Base-by-base conservation (phyloP, 2,888 invertebrate genomes). In the Diloba caeruleocephala region DNA sequence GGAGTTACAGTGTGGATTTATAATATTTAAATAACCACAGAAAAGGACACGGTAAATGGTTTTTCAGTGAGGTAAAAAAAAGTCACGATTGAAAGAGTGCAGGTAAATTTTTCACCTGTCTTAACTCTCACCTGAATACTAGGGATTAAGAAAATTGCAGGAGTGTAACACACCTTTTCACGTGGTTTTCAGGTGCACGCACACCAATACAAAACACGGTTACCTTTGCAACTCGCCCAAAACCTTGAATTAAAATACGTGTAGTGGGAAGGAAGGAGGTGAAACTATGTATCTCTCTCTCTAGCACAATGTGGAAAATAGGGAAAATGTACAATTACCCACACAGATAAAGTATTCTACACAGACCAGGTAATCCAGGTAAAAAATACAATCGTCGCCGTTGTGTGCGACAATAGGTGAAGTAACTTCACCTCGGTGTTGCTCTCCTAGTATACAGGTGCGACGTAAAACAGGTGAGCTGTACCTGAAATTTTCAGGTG, bases 81-180 rank as follows among this genome's bases (percentile, higher is more conserved):
- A 17, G n/a, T 62, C 41, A 63, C 63, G 29, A 42, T 49, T 66
- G 74, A 79, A 55, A 79, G 71, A 69, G 69, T 70, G 37, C 48
- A 85, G 83, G 86, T 85, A 81, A 80, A 84, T 81, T 86, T 87
- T 88, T 88, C 83, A 92, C 92, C 89, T 91, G 87, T 88, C 89
- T 89, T 88, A 85, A 80, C 58, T 79, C 82, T 85, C 85, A 92
- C 90, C 90, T 90, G 87, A 74, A 53, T 85, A 93, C 90, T 72
- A 90, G 90, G 91, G 67, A 13, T 74, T 66, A 64, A 93, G 81
- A 59, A 83, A 52, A 36, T 26, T 8, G 13, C 25, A 85, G 81
- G 83, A 88, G 81, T 38, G 42, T 58, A 58, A 37, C 55, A 52
- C 63, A 82, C 83, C 82, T 85, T 85, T 82, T 65, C 67, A 80